Base-by-base conservation (phyloP, 2,797 vertebrate species). In the Gymnothorax javanicus region DNA sequence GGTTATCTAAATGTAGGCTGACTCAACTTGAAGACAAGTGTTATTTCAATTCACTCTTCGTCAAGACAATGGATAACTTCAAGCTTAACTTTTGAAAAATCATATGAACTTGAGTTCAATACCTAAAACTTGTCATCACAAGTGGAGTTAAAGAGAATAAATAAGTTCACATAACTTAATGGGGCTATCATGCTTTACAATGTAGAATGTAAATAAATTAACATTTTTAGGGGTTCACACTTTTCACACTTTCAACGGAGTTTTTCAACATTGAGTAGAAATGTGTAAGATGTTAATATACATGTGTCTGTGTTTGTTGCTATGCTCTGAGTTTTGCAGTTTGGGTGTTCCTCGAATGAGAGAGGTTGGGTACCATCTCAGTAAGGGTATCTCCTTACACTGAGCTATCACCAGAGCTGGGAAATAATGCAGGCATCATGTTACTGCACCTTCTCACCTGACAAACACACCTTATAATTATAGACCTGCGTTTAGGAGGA, bases 391-490 rank as follows among this genome's bases (percentile, higher is more conserved):
- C 95, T 88, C 91, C 91, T 96, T 95, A 94, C 95, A 90, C 90
- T 93, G 90, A 90, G 94, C 94, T 92, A 83, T 95, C 93, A 95
- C 93, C 91, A 85, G 64, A 82, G 77, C 89, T 88, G 12, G 89
- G 87, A 91, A 91, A 93, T 93, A 94, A 95, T 91, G 93, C 92
- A 92, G 88, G 95, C 92, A 89, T 96, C 95, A 69, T 91, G 91
- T 96, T 96, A 94, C 95, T 23, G 8, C 7, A 85, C 90, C 94
- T 92, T 95, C 95, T 95, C 94, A 89, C 90, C 93, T 95, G 85
- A 94, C 93, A 93, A 52, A 89, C 90, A 91, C 86, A 90, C 88
- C 90, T 93, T 91, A 94, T 90, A 88, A 93, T 93, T 89, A 93
- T 89, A 94, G 89, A 85, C 89, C 90, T 90, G 90, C 83, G 87